Evolutionary conservation across 2,888 invertebrate genomes (phyloP).

Genomic region (Drosophila prostipennis): DNA sequence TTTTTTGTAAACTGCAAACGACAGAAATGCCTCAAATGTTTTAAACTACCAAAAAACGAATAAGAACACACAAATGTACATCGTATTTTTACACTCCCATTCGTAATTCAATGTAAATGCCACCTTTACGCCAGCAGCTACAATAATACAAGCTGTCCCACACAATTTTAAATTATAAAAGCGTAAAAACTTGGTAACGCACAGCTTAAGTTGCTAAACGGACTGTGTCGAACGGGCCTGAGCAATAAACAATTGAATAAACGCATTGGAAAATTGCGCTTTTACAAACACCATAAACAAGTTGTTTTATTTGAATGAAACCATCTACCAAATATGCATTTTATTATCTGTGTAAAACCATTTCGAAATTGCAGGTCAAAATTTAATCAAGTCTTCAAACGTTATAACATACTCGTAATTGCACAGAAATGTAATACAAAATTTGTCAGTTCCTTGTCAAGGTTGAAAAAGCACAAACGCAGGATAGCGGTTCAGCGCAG

Average conservation of each 20-base stretch:
- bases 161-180: conserved; percentile 16
- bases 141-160: neutral
- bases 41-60: conserved; percentile 69
- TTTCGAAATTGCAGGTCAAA: conserved; percentile 10
- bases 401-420: conserved; percentile 19
- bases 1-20: conserved; percentile 52
- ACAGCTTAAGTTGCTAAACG: conserved; percentile 44
- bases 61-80: conserved; percentile 50
- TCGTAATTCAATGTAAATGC: conserved; percentile 15
- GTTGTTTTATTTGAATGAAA: conserved; percentile 10
- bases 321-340: neutral
- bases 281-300: conserved; percentile 36
- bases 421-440: conserved; percentile 43
- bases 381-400: conserved; percentile 16
- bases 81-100: conserved; percentile 72
- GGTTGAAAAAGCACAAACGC: conserved; percentile 46
- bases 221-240: conserved; percentile 38
- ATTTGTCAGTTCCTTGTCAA: conserved; percentile 22
- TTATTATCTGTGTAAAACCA: conserved; percentile 13
- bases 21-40: conserved; percentile 75
- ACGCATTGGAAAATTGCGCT: conserved; percentile 50
- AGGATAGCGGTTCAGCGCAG: conserved; percentile 5
- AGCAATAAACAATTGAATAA: conserved; percentile 60
- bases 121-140: conserved; percentile 4
- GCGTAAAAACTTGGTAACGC: conserved; percentile 43